Conservation (phyloP, 2,888 invertebrate species). For the Phanerotoma sp. region DNA sequence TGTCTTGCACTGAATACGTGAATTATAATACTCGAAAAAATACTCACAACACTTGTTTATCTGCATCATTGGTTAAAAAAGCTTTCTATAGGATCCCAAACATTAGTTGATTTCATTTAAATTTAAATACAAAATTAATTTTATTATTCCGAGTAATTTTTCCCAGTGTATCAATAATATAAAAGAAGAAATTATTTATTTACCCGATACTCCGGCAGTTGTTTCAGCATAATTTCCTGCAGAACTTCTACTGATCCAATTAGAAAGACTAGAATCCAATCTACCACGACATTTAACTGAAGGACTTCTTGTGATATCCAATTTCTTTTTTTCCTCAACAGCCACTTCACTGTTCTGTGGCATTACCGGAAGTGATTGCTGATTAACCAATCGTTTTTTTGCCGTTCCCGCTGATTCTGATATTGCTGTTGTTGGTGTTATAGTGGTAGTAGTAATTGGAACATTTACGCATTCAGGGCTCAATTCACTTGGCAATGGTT, state of each 20-base stretch:
- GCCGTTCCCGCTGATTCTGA: no score
- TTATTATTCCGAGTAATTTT: no score
- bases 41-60: no score
- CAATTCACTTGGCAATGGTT: constrained; percentile 53
- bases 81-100: no score
- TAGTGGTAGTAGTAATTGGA: constrained; percentile 18
- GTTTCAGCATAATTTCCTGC: constrained; percentile 56
- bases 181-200: constrained; percentile 19
- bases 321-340: constrained; percentile 45
- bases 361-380: constrained; percentile 59
- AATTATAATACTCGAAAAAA: no score
- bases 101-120: no score
- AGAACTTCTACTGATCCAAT: constrained; percentile 63
- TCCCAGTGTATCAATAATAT: background rate
- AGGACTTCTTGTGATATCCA: constrained; percentile 55
- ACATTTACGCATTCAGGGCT: constrained; percentile 44
- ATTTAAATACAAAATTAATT: background rate
- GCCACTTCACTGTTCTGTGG: constrained; percentile 46
- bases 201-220: constrained; percentile 55
- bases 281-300: constrained; percentile 52
- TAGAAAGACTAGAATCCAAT: constrained; percentile 60
- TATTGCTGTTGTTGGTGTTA: no score
- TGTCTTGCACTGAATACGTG: no score
- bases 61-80: no score
- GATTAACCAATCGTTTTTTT: constrained; percentile 54